Base-by-base conservation (phyloP, 2,113 vertebrate species). In the Oryzias woworae region DNA sequence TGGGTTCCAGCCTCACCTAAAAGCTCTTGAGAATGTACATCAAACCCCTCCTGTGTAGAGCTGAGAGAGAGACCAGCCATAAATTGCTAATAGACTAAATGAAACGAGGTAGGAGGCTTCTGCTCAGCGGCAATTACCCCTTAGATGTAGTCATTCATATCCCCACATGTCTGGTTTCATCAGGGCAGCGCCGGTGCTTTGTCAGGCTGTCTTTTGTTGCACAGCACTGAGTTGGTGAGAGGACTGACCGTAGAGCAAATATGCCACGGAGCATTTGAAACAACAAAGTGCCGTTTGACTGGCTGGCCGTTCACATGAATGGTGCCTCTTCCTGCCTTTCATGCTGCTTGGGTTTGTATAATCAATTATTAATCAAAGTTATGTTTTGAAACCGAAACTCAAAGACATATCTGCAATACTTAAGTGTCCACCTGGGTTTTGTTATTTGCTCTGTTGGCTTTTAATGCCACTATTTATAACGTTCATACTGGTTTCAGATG, bases 301-400 rank as follows among this genome's bases (percentile, higher is more conserved):
- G 93, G 51, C 81, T 80, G 90, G 89, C 90, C 93, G 90, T 94
- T 95, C 94, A 92, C 91, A 44, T 88, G 90, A 93, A 87, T 86
- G 87, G 89, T 90, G 91, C 92, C 90, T 92, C 95, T 97, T 99
- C 96, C 95, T 96, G 95, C 88, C 96, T 98, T 99, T 99, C 94
- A 98, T 96, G 95, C 92, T 72, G 54, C 86, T 77, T 86, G 81
- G 93, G 91, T 92, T 94, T 87, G 87, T 96, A 94, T 97, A 96
- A 98, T 99, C 96, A 96, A 99, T 96, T 98, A 99, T 98, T 96
- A 93, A 99, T 99, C 97, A 99, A 98, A 98, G 96, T 94, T 84
- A 78, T 76, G 90, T 92, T 92, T 97, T 95, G 94, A 94, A 88
- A 94, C 91, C 93, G 87, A 91, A 95, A 94, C 93, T 93, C 95